A percentile compares a stretch with the other conserved stretches of the same genome.
phyloP scores from a whole-genome alignment of 2,113 vertebrate genomes.

The Nycticryphes semicollaris region DNA sequence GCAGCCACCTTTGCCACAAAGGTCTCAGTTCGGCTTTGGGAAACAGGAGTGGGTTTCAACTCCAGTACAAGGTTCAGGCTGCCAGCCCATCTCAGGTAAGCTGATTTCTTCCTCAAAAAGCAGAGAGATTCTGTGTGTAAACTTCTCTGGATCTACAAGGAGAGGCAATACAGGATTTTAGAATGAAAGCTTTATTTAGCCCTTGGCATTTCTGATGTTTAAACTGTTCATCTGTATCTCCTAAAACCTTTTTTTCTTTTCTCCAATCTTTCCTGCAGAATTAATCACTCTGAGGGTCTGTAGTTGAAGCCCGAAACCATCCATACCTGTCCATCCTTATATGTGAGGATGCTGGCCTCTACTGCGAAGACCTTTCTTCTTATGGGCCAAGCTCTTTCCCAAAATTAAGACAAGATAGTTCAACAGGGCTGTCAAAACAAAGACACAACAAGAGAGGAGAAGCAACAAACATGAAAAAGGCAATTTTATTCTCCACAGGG shows the following conservation, averaged over 20 bases:
- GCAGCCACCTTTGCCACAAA: not conserved
- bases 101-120: not conserved
- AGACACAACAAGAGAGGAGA: not conserved
- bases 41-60: rapidly evolving
- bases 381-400: not conserved
- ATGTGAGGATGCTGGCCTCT: not conserved
- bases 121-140: not conserved
- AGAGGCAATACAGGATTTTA: not conserved
- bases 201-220: not conserved
- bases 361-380: not conserved
- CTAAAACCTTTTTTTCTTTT: not conserved
- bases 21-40: not conserved
- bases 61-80: not conserved
- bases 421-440: not conserved
- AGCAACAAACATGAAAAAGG: not conserved
- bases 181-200: not conserved
- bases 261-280: not conserved
- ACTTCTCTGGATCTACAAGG: not conserved
- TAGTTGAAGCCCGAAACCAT: not conserved
- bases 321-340: not conserved
- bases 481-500: not conserved
- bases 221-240: not conserved
- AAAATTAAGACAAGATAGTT: not conserved
- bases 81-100: not conserved
- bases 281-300: not conserved